Conservation (phyloP, 2,888 invertebrate genomes). For the Clitarchus hookeri region DNA sequence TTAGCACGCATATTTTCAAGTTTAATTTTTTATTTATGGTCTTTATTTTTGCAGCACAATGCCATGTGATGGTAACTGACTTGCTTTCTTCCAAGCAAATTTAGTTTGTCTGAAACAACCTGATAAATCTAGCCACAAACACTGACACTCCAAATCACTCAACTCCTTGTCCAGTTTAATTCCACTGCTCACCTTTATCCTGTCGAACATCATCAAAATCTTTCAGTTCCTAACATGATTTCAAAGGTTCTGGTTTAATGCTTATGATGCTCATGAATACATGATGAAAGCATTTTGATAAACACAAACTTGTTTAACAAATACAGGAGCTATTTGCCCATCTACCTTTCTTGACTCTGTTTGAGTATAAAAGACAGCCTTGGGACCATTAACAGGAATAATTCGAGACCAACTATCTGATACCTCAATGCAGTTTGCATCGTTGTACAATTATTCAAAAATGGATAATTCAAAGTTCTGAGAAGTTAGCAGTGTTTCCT, state of each 20-base stretch:
- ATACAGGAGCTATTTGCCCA: constrained; percentile 1
- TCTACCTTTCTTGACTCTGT: neutral
- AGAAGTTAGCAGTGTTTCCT: neutral
- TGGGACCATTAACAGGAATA: neutral
- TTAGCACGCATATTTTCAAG: neutral
- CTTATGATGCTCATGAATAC: neutral
- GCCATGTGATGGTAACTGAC: neutral
- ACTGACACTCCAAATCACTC: neutral
- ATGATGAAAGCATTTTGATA: neutral
- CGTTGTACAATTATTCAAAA: neutral
- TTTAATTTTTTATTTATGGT: neutral
- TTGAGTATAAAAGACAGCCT: neutral
- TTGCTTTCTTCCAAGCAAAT: neutral
- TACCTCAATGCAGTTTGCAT: neutral
- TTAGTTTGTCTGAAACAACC: neutral
- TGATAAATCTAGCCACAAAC: neutral
- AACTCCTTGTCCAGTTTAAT: neutral
- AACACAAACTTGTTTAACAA: neutral
- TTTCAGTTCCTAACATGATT: neutral
- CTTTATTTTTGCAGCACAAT: neutral
- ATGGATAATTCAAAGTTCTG: neutral
- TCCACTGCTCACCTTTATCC: neutral
- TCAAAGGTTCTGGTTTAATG: neutral
- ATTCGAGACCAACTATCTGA: neutral
- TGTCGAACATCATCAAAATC: neutral